A percentile compares a stretch with the other conserved stretches of the same genome.
Evolutionary conservation across 1,140 invertebrate genomes (phyloP).

Genomic region (Microvelia longipes): DNA sequence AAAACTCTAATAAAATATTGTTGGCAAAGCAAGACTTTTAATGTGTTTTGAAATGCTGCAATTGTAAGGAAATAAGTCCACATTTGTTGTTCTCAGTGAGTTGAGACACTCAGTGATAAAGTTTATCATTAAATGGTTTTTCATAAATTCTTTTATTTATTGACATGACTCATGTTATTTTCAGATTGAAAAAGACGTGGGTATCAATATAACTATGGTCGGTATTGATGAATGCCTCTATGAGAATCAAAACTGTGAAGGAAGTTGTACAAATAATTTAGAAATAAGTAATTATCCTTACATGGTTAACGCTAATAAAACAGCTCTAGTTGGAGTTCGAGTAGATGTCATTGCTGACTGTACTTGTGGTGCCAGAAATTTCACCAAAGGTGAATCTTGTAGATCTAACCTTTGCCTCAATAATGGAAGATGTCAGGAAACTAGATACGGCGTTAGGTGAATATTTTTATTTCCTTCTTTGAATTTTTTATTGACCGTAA

Average conservation of each 20-base stretch:
- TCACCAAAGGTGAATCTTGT: constrained; percentile 76
- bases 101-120: too few species aligned
- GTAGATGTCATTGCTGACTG: constrained; percentile 80
- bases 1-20: too few species aligned
- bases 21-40: too few species aligned
- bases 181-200: constrained; percentile 78
- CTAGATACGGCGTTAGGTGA: constrained; percentile 63
- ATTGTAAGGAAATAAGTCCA: too few species aligned
- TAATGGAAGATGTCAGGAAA: constrained; percentile 82
- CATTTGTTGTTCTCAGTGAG: too few species aligned
- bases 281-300: constrained; percentile 79
- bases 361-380: constrained; percentile 79
- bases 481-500: not conserved
- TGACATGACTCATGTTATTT: too few species aligned
- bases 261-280: constrained; percentile 82
- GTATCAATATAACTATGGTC: constrained; percentile 92
- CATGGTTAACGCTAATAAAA: constrained; percentile 93
- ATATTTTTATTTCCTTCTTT: constrained; percentile 11
- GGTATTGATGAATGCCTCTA: constrained; percentile 93
- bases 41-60: too few species aligned
- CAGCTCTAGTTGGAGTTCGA: constrained; percentile 79
- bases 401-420: constrained; percentile 82
- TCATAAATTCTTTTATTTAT: too few species aligned
- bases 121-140: too few species aligned
- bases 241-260: constrained; percentile 88